phyloP scores from a whole-genome alignment of 2,113 vertebrate species.

The Embiotoca jacksoni region DNA sequence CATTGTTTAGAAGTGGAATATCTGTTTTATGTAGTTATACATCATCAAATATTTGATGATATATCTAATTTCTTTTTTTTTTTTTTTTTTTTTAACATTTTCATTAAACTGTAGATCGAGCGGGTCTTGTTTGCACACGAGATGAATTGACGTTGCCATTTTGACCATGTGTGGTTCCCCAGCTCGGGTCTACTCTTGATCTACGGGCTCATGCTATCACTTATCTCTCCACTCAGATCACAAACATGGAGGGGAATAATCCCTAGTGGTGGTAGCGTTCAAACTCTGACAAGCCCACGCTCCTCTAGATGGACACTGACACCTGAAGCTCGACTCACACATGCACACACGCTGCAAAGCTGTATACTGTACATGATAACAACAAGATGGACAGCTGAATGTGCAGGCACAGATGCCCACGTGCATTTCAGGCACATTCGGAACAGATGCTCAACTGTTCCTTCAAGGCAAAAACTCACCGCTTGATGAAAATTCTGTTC shows the following conservation, averaged over 20 bases:
- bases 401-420: slow-evolving; percentile 46
- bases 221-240: slow-evolving; percentile 26
- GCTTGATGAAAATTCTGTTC: neutral
- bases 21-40: too few species aligned
- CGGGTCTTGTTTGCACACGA: neutral
- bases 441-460: slow-evolving; percentile 35
- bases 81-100: too few species aligned
- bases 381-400: slow-evolving; percentile 20
- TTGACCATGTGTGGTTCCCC: slow-evolving; percentile 34
- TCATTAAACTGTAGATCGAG: neutral
- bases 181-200: slow-evolving; percentile 4
- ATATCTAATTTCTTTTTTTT: too few species aligned
- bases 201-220: slow-evolving; percentile 24
- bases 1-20: too few species aligned
- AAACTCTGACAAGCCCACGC: slow-evolving; percentile 11
- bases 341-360: neutral
- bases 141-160: slow-evolving; percentile 24
- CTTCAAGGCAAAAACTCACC: slow-evolving; percentile 25
- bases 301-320: slow-evolving; percentile 16
- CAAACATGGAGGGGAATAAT: slow-evolving; percentile 15
- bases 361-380: slow-evolving; percentile 1
- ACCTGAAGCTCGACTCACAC: slow-evolving; percentile 9
- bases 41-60: too few species aligned
- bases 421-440: slow-evolving; percentile 10
- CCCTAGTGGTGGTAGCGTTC: slow-evolving; percentile 13